Evolutionary conservation across 2,888 invertebrate species (phyloP).

Genomic region (Meghimatium bilineatum): DNA sequence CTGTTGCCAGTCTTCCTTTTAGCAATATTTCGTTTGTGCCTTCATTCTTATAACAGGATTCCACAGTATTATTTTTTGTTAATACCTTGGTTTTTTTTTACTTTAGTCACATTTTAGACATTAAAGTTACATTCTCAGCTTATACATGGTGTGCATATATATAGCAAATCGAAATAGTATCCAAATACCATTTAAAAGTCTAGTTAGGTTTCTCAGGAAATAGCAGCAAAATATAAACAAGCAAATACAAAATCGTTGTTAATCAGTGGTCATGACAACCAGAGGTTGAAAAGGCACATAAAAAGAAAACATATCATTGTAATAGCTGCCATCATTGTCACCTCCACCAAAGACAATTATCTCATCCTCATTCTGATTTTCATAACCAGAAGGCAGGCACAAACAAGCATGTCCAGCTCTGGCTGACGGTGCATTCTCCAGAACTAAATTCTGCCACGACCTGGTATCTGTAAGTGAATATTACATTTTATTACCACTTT

Average conservation of each 20-base stretch:
- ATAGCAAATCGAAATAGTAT: not conserved
- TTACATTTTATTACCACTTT: no score
- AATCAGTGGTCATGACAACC: slow-evolving; percentile 1
- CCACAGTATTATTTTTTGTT: no score
- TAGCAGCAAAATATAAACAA: not conserved
- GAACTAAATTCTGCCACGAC: slow-evolving; percentile 63
- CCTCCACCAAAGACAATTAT: slow-evolving; percentile 75
- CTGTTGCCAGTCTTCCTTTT: no score
- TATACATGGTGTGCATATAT: not conserved
- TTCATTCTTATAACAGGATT: no score
- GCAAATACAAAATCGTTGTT: not conserved
- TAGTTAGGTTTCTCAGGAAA: not conserved
- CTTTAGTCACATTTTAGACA: no score
- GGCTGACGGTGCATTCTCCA: slow-evolving; percentile 63
- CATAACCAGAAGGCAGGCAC: slow-evolving; percentile 73
- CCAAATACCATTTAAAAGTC: not conserved
- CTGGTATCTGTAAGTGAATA: slow-evolving; percentile 58
- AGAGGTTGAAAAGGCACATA: slow-evolving; percentile 66
- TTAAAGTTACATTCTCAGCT: no score
- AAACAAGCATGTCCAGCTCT: slow-evolving; percentile 72
- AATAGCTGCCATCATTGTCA: slow-evolving; percentile 75
- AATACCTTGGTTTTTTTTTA: no score
- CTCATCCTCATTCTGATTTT: slow-evolving; percentile 72
- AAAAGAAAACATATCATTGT: slow-evolving; percentile 69
- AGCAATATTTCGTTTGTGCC: no score